Evolutionary conservation across 2,888 invertebrate species (phyloP), one percentile per base, ranked within the genome.

Genomic region (Phengaris arion): DNA sequence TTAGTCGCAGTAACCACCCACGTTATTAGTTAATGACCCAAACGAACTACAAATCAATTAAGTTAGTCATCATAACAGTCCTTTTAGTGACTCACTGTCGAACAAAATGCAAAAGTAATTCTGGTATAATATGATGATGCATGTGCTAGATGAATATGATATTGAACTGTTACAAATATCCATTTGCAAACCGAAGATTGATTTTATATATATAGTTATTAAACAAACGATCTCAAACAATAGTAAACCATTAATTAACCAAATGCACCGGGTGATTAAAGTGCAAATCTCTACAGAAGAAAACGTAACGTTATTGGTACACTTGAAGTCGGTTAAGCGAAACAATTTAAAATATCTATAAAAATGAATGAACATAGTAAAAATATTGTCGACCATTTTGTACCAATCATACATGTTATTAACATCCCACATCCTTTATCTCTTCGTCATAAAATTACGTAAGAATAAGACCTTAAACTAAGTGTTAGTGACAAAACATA

Each of bases 401-500:
- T 64, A 45, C 64, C 10, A 64, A 64, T 64, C 64, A 12, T 64
- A 64, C 13, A 54, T 52, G 52, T 52, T 54, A 52, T 45, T 6
- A 74, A 57, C 55, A 15, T 59, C 74, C 59, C 51, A 22, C 54
- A 72, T 35, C 51, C 13, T 51, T 52, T 35, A 15, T 15, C 15
- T n/a, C 64, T 48, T 74, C 48, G 59, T 59, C 64, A 51, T 48
- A 22, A 74, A n/a, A 72, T 54, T 22, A 54, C 51, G 64, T 64
- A 64, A 54, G 12, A 22, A 45, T 55, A 46, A 64, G 59, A 64
- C 77, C 80, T 81, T 83, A 84, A 77, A 69, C 74, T 79, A 78
- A 79, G 74, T 79, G 84, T 92, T 92, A 93, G 89, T 90, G 82
- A 93, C 92, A 93, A 93, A 92, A 91, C 91, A 92, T 91, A 85